These are phyloP conservation scores for Pseudobourletiella spinata DNA, from an alignment of 1,140 invertebrate genomes.

Conservation along the genomic window DNA sequence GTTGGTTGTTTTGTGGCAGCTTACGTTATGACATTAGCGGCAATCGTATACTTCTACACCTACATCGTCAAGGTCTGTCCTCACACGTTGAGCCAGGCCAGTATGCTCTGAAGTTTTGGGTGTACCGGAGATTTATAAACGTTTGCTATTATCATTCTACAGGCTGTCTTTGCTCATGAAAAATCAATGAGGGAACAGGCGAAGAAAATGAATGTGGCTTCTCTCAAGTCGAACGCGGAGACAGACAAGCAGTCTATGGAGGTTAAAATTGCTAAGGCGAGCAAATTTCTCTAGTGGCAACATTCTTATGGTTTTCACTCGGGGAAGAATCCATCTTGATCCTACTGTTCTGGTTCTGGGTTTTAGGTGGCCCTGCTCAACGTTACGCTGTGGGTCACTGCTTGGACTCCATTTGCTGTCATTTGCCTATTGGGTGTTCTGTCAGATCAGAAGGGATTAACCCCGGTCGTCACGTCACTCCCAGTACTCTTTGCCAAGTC, in stretches of 20 bases:
- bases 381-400: conserved; percentile 40
- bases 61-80: conserved; percentile 40
- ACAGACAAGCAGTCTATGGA: conserved; percentile 36
- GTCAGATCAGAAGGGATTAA: conserved; percentile 38
- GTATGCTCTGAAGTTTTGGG: too few relatives aligned
- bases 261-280: conserved; percentile 38
- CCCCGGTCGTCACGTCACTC: conserved; percentile 35
- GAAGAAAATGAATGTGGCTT: conserved; percentile 40
- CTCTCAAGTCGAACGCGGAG: conserved; percentile 36
- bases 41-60: conserved; percentile 42
- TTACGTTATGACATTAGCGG: conserved; percentile 39
- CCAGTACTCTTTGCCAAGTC: conserved; percentile 39
- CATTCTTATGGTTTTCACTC: too few relatives aligned
- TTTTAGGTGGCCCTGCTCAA: conserved; percentile 35
- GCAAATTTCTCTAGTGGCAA: too few relatives aligned
- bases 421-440: conserved; percentile 42
- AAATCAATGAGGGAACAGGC: conserved; percentile 41
- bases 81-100: too few relatives aligned
- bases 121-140: conserved; percentile 39
- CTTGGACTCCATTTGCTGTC: conserved; percentile 40
- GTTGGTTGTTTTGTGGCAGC: conserved; percentile 33
- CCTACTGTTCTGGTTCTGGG: background rate
- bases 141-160: conserved; percentile 38
- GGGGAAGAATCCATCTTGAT: too few relatives aligned
- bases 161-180: conserved; percentile 43